Evolutionary conservation across 1,140 invertebrate species (phyloP).

Genomic region (Microplitis mediator): DNA sequence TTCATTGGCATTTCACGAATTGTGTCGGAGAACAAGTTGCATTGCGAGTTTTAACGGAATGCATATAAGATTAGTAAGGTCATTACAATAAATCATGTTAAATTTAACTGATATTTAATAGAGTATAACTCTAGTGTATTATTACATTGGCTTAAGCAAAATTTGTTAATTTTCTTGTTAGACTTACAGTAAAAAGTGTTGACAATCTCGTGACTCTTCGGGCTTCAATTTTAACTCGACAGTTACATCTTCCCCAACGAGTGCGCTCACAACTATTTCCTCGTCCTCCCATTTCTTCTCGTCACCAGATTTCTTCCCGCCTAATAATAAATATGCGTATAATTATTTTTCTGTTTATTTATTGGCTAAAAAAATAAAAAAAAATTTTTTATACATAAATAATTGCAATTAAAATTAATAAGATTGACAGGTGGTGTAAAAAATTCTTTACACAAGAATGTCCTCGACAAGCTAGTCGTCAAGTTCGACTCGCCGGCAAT

Average conservation of each 20-base stretch:
- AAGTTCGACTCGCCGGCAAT: constrained; percentile 47
- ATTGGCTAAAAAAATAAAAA: background rate
- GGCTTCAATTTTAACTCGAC: constrained; percentile 45
- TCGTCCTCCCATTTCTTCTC: constrained; percentile 49
- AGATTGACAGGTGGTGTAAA: constrained; percentile 32
- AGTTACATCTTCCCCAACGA: constrained; percentile 44
- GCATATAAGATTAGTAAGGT: background rate
- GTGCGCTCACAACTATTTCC: constrained; percentile 40
- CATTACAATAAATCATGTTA: background rate
- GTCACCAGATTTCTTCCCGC: constrained; percentile 26
- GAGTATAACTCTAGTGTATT: no score
- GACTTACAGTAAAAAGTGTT: constrained; percentile 54
- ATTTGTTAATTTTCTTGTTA: background rate
- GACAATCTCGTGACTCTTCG: constrained; percentile 40
- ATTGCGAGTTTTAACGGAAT: background rate
- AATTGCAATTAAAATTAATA: constrained; percentile 8
- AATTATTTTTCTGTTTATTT: background rate
- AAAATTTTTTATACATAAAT: constrained; percentile 4
- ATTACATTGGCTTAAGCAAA: no score
- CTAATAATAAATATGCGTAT: background rate
- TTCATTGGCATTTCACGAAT: constrained; percentile 7
- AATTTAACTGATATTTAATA: background rate
- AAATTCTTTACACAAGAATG: constrained; percentile 3
- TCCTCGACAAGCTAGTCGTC: constrained; percentile 20
- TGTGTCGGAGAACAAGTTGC: constrained; percentile 20